Base-by-base conservation (phyloP, 2,888 invertebrate genomes). In the Trachelus stipa region DNA sequence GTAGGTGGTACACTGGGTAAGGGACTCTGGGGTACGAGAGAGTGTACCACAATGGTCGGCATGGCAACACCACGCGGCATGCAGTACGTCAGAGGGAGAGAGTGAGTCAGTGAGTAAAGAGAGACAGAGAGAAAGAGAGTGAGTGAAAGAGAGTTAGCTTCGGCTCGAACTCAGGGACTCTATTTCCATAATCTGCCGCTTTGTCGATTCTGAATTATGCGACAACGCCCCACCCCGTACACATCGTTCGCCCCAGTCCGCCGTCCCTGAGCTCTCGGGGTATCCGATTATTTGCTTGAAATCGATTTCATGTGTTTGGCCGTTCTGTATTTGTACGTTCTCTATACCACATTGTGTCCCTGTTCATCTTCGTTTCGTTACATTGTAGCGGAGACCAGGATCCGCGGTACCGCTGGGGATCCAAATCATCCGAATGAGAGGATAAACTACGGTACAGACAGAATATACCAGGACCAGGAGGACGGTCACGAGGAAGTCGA, bases 101-200 rank as follows among this genome's bases (percentile, higher is more conserved):
- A 73, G 15, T 34, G 77, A 40, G 78, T 69, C 15, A 73, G 69
- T 79, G 76, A 68, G 75, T 73, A 15, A 69, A 74, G 69, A 77
- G 80, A 80, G 80, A 76, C 75, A 74, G 56, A 74, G 78, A 73
- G 79, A 81, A 12, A 40, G 75, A 73, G 71, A 69, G 74, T 34
- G 68, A 80, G 81, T 79, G 83, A 78, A 79, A 84, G 80, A 83
- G 79, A 81, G 81, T 84, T 82, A 81, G 84, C 84, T 83, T 83
- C 81, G 86, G 85, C 86, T 88, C 85, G 88, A 85, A 87, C 88
- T 89, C 88, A 81, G 88, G 87, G 90, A 90, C 90, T 90, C 90
- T 91, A 91, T 91, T 91, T 91, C 91, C 91, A 91, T 91, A 91
- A 91, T 91, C 91, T 91, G 91, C 89, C 89, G 91, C 91, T 91